Percentiles rank a stretch among this genome's conserved stretches.
Conservation (phyloP, 2,113 vertebrate species). For the Brachionichthys hirsutus region DNA sequence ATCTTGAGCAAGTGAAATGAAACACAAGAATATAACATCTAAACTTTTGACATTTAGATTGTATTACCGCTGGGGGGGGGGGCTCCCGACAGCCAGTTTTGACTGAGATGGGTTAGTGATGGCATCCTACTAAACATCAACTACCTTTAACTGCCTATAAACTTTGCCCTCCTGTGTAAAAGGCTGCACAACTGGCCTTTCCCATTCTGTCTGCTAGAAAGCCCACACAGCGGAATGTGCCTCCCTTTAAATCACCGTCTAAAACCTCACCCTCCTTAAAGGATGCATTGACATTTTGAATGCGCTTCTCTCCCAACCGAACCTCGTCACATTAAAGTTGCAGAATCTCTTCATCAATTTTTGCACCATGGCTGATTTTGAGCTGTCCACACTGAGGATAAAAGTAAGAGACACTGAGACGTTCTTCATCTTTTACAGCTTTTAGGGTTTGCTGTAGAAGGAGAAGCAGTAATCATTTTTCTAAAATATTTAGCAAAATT, state of each 20-base stretch:
- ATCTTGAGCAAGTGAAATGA: too few relatives aligned
- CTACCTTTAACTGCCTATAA: conserved; percentile 68
- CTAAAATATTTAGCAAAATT: conserved; percentile 31
- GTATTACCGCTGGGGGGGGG: neutral
- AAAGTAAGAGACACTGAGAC: neutral
- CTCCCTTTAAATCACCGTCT: conserved; percentile 34
- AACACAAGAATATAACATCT: neutral
- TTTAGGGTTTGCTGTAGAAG: neutral
- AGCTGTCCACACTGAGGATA: neutral
- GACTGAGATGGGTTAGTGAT: conserved; percentile 53
- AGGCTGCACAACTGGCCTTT: conserved; percentile 31
- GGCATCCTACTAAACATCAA: conserved; percentile 43
- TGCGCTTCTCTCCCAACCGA: conserved; percentile 1
- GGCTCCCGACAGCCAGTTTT: conserved; percentile 43
- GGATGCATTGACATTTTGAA: conserved; percentile 64
- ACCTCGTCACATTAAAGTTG: conserved; percentile 15
- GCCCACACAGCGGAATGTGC: conserved; percentile 33
- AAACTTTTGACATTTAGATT: too few relatives aligned
- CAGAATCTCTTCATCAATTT: conserved; percentile 1
- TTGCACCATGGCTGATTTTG: conserved; percentile 25
- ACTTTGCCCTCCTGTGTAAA: conserved; percentile 54
- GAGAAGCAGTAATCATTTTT: neutral
- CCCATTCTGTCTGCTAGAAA: conserved; percentile 33
- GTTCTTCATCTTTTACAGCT: neutral
- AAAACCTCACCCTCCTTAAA: too few relatives aligned